phyloP scores from a whole-genome alignment of 2,113 vertebrate species.

The Noturus placidus region DNA sequence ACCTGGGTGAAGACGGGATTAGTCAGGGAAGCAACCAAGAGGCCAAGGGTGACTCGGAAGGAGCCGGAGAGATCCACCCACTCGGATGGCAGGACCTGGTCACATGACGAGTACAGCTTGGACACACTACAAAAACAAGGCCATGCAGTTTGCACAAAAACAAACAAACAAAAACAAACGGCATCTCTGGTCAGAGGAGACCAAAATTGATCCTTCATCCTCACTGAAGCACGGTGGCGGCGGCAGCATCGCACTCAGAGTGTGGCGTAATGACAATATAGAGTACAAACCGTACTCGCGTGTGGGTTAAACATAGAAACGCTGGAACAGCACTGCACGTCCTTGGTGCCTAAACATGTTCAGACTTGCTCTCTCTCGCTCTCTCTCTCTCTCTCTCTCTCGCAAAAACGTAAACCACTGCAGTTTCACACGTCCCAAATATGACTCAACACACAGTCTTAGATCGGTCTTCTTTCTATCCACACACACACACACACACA shows the following conservation, averaged over 20 bases:
- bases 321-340: background rate
- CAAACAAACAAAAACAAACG: too few relatives aligned
- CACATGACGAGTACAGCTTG: too few relatives aligned
- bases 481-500: constrained; percentile 11
- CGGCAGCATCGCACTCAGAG: background rate
- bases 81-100: too few relatives aligned
- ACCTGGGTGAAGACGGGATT: too few relatives aligned
- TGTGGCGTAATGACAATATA: background rate
- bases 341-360: constrained; percentile 10
- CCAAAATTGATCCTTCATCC: background rate
- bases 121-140: too few relatives aligned
- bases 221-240: background rate
- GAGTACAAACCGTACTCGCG: background rate
- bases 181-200: too few relatives aligned
- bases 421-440: background rate
- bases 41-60: background rate
- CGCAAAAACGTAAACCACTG: background rate
- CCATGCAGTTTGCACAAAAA: too few relatives aligned
- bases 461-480: background rate
- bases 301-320: background rate
- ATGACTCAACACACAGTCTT: background rate
- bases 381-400: too few relatives aligned
- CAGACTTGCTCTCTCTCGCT: constrained; percentile 20
- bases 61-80: background rate
- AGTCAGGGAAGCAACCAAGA: background rate